Percentiles rank a stretch among this genome's conserved stretches.
phyloP scores from a whole-genome alignment of 1,140 invertebrate species.

The Goniozus legneri region DNA sequence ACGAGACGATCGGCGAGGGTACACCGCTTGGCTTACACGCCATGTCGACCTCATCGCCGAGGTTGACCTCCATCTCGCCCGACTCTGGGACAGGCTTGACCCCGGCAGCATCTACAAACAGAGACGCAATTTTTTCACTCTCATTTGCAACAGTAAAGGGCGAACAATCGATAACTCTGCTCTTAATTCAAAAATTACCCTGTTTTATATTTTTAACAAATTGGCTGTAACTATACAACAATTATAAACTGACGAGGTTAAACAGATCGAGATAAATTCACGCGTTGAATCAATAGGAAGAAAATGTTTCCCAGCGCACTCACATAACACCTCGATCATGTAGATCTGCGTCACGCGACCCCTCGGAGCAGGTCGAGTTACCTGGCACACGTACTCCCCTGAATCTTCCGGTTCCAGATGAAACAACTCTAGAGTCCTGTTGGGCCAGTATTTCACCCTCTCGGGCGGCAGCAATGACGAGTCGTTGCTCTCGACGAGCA shows the following conservation, averaged over 20 bases:
- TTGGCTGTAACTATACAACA: too few species aligned
- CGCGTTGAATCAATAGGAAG: too few species aligned
- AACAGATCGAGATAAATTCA: too few species aligned
- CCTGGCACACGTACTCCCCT: slow-evolving; percentile 72
- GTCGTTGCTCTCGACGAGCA: slow-evolving; percentile 63
- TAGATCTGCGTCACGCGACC: slow-evolving; percentile 65
- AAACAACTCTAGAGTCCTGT: slow-evolving; percentile 67
- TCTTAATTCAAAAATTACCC: too few species aligned
- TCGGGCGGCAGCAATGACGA: slow-evolving; percentile 48
- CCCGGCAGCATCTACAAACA: slow-evolving; percentile 61
- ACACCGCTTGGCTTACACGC: slow-evolving; percentile 65
- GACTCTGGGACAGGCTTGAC: slow-evolving; percentile 64
- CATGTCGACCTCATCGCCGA: slow-evolving; percentile 69
- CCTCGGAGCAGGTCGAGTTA: slow-evolving; percentile 59
- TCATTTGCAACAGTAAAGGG: too few species aligned
- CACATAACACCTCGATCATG: slow-evolving; percentile 73
- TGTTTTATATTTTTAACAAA: too few species aligned
- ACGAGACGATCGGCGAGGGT: slow-evolving; percentile 65
- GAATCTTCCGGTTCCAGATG: slow-evolving; percentile 62
- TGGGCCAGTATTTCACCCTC: slow-evolving; percentile 62
- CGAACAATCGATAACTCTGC: too few species aligned
- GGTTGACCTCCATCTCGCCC: slow-evolving; percentile 66
- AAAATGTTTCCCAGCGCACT: too few species aligned
- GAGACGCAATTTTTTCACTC: slow-evolving; percentile 10
- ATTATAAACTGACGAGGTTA: too few species aligned